Evolutionary conservation across 2,113 vertebrate species (phyloP).

Genomic region (Emydocephalus ijimae): DNA sequence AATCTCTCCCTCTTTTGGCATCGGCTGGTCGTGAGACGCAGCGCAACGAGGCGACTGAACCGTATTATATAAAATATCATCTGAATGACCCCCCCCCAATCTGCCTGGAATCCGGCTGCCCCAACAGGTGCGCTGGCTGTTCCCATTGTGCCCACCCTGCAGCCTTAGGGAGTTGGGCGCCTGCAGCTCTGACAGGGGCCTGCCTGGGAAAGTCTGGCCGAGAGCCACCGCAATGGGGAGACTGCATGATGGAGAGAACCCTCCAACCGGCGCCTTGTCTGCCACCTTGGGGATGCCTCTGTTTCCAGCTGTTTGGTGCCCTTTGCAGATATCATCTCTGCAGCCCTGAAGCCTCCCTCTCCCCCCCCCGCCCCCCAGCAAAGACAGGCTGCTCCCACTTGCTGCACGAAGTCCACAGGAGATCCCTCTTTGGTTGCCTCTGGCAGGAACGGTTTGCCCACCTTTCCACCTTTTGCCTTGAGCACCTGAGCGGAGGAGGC

Average conservation of each 20-base stretch:
- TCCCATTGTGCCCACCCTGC: neutral
- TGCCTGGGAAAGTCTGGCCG: neutral
- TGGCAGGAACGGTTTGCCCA: neutral
- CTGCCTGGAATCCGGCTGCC: neutral
- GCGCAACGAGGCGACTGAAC: neutral
- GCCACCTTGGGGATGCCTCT: neutral
- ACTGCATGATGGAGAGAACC: neutral
- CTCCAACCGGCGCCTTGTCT: neutral
- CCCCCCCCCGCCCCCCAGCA: no score
- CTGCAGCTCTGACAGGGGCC: neutral
- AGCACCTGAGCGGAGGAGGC: neutral
- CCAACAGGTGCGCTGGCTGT: neutral
- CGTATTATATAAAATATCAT: neutral
- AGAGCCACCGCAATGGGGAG: neutral
- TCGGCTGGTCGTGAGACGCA: neutral
- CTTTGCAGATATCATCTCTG: neutral
- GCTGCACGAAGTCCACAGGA: neutral
- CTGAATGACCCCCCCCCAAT: neutral
- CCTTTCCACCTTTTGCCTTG: neutral
- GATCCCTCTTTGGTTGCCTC: neutral
- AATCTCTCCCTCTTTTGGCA: neutral
- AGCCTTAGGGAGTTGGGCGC: neutral
- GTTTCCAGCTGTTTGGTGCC: neutral
- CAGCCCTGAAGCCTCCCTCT: neutral
- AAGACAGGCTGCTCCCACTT: neutral